A percentile compares a stretch with the other conserved stretches of the same genome.
Conservation (phyloP, 2,888 invertebrate species). For the Parnassius mnemosyne region DNA sequence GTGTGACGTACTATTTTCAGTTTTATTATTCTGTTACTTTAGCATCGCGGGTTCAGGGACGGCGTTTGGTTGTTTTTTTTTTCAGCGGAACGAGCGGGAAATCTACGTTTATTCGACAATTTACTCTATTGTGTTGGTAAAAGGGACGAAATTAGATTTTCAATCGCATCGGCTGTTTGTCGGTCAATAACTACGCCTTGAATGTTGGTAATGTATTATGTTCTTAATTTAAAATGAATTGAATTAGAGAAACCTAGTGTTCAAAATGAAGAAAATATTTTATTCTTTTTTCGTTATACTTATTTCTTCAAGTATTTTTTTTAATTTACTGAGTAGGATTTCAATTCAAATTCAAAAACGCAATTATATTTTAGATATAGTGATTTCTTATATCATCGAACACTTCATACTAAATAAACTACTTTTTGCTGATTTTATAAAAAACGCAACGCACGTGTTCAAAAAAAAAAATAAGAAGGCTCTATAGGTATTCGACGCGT, state of each 20-base stretch:
- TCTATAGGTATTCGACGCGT: no score
- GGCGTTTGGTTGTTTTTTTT: constrained; percentile 18
- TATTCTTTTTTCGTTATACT: background rate
- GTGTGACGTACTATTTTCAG: constrained; percentile 66
- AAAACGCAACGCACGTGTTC: no score
- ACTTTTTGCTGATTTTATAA: no score
- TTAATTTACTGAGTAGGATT: background rate
- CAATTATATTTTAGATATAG: no score
- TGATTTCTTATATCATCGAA: no score
- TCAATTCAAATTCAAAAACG: no score
- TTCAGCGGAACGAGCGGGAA: constrained; percentile 12
- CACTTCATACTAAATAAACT: no score
- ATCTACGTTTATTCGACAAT: background rate
- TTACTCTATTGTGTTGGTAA: constrained; percentile 4
- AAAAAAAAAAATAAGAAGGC: no score
- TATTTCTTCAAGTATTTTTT: background rate
- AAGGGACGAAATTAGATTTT: constrained; percentile 5
- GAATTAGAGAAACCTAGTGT: constrained; percentile 9
- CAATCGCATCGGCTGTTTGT: constrained; percentile 9
- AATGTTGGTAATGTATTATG: constrained; percentile 23
- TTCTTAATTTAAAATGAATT: constrained; percentile 26
- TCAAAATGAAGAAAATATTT: background rate
- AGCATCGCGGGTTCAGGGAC: constrained; percentile 27
- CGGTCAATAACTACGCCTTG: constrained; percentile 24
- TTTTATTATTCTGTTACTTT: constrained; percentile 54